Conservation (phyloP, 2,113 vertebrate species). For the Alexandromys fortis region DNA sequence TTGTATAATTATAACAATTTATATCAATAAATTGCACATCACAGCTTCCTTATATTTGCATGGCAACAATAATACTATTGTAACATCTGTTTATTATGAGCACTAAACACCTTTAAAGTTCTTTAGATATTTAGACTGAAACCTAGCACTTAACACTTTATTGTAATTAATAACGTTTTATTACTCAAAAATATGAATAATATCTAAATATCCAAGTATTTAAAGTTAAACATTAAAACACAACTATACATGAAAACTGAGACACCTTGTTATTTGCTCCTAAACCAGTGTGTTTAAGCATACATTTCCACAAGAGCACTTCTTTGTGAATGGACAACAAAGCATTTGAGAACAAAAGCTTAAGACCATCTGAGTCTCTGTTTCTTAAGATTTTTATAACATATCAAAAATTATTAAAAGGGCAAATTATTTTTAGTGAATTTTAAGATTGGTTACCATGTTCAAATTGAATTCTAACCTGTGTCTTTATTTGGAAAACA, state of each 20-base stretch:
- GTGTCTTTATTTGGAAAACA: not conserved
- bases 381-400: not conserved
- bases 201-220: not conserved
- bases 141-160: not conserved
- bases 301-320: not conserved
- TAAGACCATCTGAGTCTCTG: not conserved
- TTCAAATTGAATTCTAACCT: not conserved
- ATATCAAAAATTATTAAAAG: not conserved
- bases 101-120: not conserved
- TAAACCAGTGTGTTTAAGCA: not conserved
- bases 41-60: too few species aligned
- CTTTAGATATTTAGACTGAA: not conserved
- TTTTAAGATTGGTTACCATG: not conserved
- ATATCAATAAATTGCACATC: not conserved
- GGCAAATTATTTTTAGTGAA: not conserved
- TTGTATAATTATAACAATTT: too few species aligned
- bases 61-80: too few species aligned
- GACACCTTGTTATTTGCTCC: not conserved
- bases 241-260: not conserved
- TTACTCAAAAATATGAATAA: not conserved
- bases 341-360: not conserved
- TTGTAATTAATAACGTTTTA: not conserved
- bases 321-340: not conserved
- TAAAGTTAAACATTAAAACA: not conserved
- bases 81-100: not conserved